phyloP scores from a whole-genome alignment of 1,140 invertebrate species.

The Lasioglossum albipes region DNA sequence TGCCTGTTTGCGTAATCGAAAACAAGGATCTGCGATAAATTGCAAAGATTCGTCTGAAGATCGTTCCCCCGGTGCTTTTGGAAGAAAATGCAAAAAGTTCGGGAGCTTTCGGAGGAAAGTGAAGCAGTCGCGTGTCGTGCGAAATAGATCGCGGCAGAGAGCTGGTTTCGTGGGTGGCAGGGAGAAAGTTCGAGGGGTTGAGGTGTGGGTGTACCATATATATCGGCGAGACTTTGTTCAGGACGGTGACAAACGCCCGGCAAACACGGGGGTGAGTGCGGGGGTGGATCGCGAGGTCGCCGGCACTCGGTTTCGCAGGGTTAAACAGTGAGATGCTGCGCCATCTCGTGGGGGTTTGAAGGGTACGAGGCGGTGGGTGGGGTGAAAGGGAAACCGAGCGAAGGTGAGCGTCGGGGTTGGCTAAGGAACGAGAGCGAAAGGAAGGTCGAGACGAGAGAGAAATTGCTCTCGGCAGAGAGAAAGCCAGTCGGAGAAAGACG shows the following conservation, averaged over 20 bases:
- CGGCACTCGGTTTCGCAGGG: slow-evolving; percentile 22
- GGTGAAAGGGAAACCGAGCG: slow-evolving; percentile 32
- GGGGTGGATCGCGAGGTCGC: slow-evolving; percentile 18
- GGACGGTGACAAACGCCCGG: slow-evolving; percentile 63
- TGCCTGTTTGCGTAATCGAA: too few species aligned
- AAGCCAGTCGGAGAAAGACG: background rate
- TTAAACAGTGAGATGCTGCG: slow-evolving; percentile 25
- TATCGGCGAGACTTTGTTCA: slow-evolving; percentile 50
- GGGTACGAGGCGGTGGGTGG: background rate
- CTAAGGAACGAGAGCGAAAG: slow-evolving; percentile 42
- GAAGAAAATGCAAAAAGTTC: too few species aligned
- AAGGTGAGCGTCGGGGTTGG: background rate
- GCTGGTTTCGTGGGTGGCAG: too few species aligned
- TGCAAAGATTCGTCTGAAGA: too few species aligned
- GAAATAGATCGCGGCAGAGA: background rate
- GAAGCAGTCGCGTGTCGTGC: background rate
- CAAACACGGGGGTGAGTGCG: slow-evolving; percentile 51
- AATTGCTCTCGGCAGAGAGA: background rate
- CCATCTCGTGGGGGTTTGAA: background rate
- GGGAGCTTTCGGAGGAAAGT: too few species aligned
- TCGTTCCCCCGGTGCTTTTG: too few species aligned
- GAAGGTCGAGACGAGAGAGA: slow-evolving; percentile 28
- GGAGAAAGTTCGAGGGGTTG: background rate
- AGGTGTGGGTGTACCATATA: background rate
- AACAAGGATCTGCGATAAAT: too few species aligned